A percentile compares a stretch with the other conserved stretches of the same genome.
Evolutionary conservation across 2,888 invertebrate species (phyloP).

Genomic region (Ochropleura plecta): DNA sequence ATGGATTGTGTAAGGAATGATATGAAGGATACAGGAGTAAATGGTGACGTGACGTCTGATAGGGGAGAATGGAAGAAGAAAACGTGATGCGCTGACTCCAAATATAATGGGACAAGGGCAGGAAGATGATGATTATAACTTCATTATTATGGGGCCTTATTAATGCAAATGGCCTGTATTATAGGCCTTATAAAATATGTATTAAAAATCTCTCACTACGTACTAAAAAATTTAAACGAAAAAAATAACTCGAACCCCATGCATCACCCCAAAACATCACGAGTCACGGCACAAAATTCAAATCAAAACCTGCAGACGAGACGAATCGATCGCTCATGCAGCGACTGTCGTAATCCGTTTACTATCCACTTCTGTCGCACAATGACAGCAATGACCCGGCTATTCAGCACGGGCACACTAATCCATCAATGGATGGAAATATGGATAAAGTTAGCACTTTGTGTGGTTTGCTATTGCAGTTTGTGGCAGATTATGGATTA

Average conservation of each 20-base stretch:
- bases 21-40: too few relatives aligned
- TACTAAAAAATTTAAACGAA: not conserved
- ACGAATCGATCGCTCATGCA: slow-evolving; percentile 34
- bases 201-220: too few relatives aligned
- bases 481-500: not conserved
- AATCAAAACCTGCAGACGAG: slow-evolving; percentile 31
- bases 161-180: too few relatives aligned
- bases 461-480: not conserved
- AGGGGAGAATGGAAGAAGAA: too few relatives aligned
- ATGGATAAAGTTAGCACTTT: slow-evolving; percentile 3
- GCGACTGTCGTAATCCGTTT: slow-evolving; percentile 35
- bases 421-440: slow-evolving; percentile 32
- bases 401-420: not conserved
- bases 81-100: too few relatives aligned
- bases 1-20: too few relatives aligned
- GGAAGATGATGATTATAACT: too few relatives aligned
- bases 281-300: slow-evolving; percentile 27
- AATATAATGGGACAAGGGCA: too few relatives aligned
- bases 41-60: too few relatives aligned
- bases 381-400: slow-evolving; percentile 12
- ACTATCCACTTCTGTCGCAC: slow-evolving; percentile 24
- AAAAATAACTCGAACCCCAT: not conserved
- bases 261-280: slow-evolving; percentile 1
- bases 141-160: too few relatives aligned
- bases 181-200: too few relatives aligned